Conservation (phyloP, 2,113 vertebrate species). For the Alethe diademata region DNA sequence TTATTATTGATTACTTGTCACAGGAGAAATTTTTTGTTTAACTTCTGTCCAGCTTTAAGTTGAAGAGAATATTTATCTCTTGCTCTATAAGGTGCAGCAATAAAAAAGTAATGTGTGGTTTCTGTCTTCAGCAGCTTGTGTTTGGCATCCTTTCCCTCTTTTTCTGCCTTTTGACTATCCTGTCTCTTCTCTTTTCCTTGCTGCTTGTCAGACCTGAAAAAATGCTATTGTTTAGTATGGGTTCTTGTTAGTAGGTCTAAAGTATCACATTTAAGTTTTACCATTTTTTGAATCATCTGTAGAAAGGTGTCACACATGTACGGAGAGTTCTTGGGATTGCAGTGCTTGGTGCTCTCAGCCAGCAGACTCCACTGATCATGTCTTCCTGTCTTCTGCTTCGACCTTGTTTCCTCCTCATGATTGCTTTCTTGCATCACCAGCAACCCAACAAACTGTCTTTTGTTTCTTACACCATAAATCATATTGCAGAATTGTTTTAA, state of each 20-base stretch:
- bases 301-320: background rate
- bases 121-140: background rate
- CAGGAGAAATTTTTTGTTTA: background rate
- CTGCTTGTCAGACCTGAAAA: background rate
- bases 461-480: background rate
- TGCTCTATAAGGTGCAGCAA: background rate
- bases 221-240: background rate
- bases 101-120: background rate
- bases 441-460: background rate
- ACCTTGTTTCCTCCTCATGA: background rate
- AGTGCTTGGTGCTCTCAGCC: background rate
- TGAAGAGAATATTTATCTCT: background rate
- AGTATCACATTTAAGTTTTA: background rate
- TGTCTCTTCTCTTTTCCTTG: background rate
- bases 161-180: background rate
- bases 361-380: no score
- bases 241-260: background rate
- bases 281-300: background rate
- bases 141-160: background rate
- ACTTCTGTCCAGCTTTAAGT: background rate
- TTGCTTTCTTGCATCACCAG: background rate
- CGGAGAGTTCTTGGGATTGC: fast-evolving
- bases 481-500: background rate
- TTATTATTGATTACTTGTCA: background rate
- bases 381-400: background rate